A percentile compares a stretch with the other conserved stretches of the same genome.
Evolutionary conservation across 2,797 vertebrate species (phyloP).

Genomic region (Ambastaia sidthimunki): DNA sequence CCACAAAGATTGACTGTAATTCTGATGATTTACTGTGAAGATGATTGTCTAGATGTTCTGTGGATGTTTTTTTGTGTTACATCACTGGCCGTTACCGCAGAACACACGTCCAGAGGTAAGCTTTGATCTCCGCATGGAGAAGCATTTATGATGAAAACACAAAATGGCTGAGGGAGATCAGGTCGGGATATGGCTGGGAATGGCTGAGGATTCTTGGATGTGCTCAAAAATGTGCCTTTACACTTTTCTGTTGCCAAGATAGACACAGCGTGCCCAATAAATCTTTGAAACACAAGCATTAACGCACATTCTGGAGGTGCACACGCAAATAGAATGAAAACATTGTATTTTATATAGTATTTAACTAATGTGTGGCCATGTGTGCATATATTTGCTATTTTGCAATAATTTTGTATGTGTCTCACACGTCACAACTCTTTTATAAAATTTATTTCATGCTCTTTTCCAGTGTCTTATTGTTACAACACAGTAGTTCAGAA

Average conservation of each 20-base stretch:
- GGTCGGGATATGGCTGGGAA: constrained; percentile 52
- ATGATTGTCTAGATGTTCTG: constrained; percentile 1
- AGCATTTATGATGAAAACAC: constrained; percentile 73
- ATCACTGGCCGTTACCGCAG: constrained; percentile 63
- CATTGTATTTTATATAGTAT: neutral
- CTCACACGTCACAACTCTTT: neutral
- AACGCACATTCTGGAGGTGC: too few species aligned
- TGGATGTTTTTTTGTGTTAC: constrained; percentile 58
- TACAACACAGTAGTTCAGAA: neutral
- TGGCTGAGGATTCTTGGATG: constrained; percentile 81
- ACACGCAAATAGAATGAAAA: too few species aligned
- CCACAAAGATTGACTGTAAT: constrained; percentile 31
- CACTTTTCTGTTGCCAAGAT: neutral
- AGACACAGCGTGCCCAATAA: neutral
- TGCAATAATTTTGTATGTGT: neutral
- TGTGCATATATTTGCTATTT: neutral
- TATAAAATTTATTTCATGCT: neutral
- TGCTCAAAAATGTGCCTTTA: constrained; percentile 61
- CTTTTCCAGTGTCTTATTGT: neutral
- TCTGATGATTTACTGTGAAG: constrained; percentile 13
- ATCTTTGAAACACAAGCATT: too few species aligned
- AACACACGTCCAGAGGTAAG: constrained; percentile 63
- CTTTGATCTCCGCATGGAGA: constrained; percentile 74
- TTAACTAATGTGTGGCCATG: neutral
- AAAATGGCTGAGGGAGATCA: constrained; percentile 50